Evolutionary conservation across 2,888 invertebrate species (phyloP), one percentile per base, ranked within the genome.

Genomic region (Hesperia comma): DNA sequence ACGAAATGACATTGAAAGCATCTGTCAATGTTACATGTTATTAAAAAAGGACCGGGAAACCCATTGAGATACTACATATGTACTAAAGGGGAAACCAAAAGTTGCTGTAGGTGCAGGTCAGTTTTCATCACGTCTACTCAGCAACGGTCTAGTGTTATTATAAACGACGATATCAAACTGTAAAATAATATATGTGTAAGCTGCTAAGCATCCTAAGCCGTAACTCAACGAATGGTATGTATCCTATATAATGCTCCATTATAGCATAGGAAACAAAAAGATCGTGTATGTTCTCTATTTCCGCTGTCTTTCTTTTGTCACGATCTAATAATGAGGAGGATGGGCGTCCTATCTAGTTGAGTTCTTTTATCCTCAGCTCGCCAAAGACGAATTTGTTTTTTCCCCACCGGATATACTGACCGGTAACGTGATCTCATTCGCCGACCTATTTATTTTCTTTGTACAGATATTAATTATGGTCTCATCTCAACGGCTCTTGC

Each of bases 291-390:
- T 66, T 67, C 57, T 68, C 73, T 70, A 73, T 70, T 76, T 78
- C 73, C 77, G 73, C 76, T 73, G 76, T 76, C 70, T 77, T 77
- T 75, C 75, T 71, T 72, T 71, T 73, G 78, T 75, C 73, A 80
- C 77, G 78, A 79, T 79, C 79, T 77, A 75, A 73, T 77, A 75
- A 76, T 70, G 74, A 75, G 70, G 67, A 73, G 77, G 74, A 73
- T 72, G 19, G 5, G 15, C 17, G 10, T 12, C 3, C 75, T 70
- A 73, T 64, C 53, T 63, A 70, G 64, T 71, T 68, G 69, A 71
- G 68, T 61, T 69, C 69, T 55, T 68, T 64, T 70, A 62, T 70
- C 53, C 63, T 67, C 58, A 57, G 67, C 62, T 69, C 46, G 61
- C 58, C 70, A 58, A 61, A 68, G 63, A 68, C 62, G 57, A 61